Base-by-base conservation (phyloP, 2,797 vertebrate genomes). In the Sebastes minor region DNA sequence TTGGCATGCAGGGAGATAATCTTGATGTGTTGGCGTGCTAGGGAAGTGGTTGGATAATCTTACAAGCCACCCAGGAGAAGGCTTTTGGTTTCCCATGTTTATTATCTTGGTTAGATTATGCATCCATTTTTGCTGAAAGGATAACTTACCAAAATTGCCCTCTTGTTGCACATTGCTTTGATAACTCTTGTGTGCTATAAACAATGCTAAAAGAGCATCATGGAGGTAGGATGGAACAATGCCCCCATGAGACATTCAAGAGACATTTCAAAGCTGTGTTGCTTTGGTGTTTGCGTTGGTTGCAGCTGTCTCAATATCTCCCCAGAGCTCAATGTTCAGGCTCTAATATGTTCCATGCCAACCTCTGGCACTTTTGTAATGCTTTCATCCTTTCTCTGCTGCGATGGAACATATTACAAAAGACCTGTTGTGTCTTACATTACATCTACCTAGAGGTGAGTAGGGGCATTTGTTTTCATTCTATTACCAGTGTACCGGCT, bases 41-140 rank as follows among this genome's bases (percentile, higher is more conserved):
- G 78, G 12, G 27, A 86, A 75, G 76, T 46, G 78, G 67, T 63
- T 2, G 76, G 68, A 85, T 82, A 71, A 86, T 77, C 77, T 76
- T 65, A 70, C 63, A 76, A 77, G 32, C 73, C 80, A 77, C 78
- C 42, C 72, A 68, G 73, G 74, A 88, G 74, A 67, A 74, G 30
- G 56, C 65, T 2, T 71, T 83, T 62, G 35, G 67, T 56, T 74
- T 61, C 67, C 25, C 8, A 38, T 70, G 38, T 28, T 22, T 66
- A 12, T 74, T 65, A 78, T 79, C 68, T 20, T 10, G 30, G 14
- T 60, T n/a, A 18, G 63, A 65, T 80, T 80, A 72, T 20, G 57
- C 28, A 38, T 20, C 65, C 23, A 55, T 66, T 67, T 72, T 2
- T 53, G 52, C 63, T 66, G 55, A 42, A 28, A 32, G 22, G 46